Base-by-base conservation (phyloP, 2,113 vertebrate genomes). In the Nyctereutes procyonoides region DNA sequence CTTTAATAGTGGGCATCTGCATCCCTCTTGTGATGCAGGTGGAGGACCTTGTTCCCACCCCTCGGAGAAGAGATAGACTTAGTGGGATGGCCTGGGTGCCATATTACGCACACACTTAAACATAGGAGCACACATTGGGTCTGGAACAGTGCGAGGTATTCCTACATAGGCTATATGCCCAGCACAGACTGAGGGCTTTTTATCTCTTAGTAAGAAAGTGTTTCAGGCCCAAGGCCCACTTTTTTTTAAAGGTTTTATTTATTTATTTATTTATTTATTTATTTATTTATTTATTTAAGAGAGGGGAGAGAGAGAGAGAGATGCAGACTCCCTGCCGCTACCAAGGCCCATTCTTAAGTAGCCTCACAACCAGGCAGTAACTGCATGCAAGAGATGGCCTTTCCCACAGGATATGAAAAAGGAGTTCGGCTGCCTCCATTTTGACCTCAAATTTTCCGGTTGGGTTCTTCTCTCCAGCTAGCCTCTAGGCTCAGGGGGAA, bases 321-420 rank as follows among this genome's bases (percentile, higher is more conserved):
- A 43, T 43, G 43, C 43, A 43, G 43, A 43, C 43, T 43, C 43
- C 43, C 43, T 43, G 43, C 43, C 8, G 43, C 43, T 43, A 43
- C 28, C 9, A 0, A 83, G 0, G 3, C 2, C 26, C 32, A 16
- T 60, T 35, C 22, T 53, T 35, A 51, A 2, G 12, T 16, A 71
- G 38, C 24, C 32, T 69, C 8, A 6, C 8, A 35, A 9, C 3
- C 0, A 2, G 17, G 85, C 48, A 67, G 65, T 60, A 86, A 56
- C 38, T 71, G 30, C 30, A 60, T 9, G 11, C 10, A 35, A 16
- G 30, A 81, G 3, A 63, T 56, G 30, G 6, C 6, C 77, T 55
- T 74, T 62, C 65, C 76, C 55, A 19, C 48, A 74, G 71, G 73
- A 8, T 28, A 26, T 24, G 38, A 76, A 69, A 76, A 24, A 48